Conservation (phyloP, 2,797 vertebrate genomes). For the Bradypodion ventrale region DNA sequence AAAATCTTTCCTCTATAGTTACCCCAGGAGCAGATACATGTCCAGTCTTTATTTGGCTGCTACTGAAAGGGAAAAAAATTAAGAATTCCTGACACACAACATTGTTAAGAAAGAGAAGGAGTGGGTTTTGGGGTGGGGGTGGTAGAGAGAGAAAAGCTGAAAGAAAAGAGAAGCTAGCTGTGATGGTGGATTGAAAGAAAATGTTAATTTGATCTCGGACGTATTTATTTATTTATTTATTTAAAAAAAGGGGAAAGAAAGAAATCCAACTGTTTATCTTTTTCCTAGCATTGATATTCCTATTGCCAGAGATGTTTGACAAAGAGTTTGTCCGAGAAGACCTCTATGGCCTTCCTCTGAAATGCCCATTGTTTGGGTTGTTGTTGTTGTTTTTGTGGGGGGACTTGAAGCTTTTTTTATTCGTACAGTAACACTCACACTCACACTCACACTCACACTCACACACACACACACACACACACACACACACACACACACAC, state of each 20-base stretch:
- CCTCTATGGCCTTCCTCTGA: not conserved
- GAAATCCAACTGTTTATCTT: conserved; percentile 26
- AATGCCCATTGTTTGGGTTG: not conserved
- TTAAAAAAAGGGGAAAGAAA: conserved; percentile 1
- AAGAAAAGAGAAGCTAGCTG: conserved; percentile 39
- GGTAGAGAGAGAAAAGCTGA: conserved; percentile 18
- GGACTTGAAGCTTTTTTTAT: too few species aligned
- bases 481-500: too few species aligned
- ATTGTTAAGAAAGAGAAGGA: conserved; percentile 5
- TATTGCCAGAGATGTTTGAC: not conserved
- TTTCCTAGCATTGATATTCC: not conserved
- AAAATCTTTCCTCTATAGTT: not conserved
- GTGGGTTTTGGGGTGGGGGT: too few species aligned
- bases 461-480: too few species aligned
- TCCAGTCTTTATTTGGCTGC: not conserved
- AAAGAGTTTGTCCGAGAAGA: not conserved
- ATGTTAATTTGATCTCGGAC: conserved; percentile 63
- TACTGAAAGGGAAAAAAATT: conserved; percentile 22
- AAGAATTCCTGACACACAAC: conserved; percentile 29
- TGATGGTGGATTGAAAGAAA: conserved; percentile 50
- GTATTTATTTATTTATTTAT: conserved; percentile 36
- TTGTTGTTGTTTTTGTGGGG: not conserved
- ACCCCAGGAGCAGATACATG: not conserved
- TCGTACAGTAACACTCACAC: conserved; percentile 27
- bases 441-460: too few species aligned